These are phyloP conservation scores for Drosophila paranaensis DNA, from an alignment of 2,888 invertebrate species.

Conservation along the genomic window DNA sequence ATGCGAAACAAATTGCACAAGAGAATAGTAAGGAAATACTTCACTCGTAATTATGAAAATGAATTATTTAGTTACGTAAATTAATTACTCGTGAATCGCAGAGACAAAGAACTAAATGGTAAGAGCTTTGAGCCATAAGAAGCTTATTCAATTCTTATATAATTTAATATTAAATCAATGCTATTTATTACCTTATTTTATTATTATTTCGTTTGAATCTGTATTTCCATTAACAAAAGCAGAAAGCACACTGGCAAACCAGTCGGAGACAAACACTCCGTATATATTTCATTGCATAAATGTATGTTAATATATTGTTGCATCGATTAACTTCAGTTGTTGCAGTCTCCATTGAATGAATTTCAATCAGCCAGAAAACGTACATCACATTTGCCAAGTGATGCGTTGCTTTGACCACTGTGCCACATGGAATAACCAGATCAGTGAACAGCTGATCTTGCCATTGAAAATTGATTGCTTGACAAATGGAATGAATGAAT, in stretches of 20 bases:
- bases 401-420: not conserved
- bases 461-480: constrained; percentile 13
- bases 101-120: not conserved
- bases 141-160: not conserved
- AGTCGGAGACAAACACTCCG: not conserved
- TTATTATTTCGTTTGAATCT: not conserved
- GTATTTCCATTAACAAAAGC: not conserved
- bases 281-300: not conserved
- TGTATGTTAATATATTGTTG: not conserved
- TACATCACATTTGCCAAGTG: not conserved
- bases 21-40: not conserved
- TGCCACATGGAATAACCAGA: not conserved
- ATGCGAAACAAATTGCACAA: not conserved
- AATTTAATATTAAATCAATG: not conserved
- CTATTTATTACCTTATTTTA: not conserved
- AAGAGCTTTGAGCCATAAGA: not conserved
- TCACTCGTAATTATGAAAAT: not conserved
- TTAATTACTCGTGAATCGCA: not conserved
- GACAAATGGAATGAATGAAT: constrained; percentile 21
- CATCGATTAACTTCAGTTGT: too few species aligned
- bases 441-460: constrained; percentile 22
- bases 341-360: constrained; percentile 2
- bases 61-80: not conserved
- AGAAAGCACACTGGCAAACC: not conserved
- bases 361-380: not conserved